Evolutionary conservation across 1,140 invertebrate species (phyloP).

Genomic region (Apis dorsata): DNA sequence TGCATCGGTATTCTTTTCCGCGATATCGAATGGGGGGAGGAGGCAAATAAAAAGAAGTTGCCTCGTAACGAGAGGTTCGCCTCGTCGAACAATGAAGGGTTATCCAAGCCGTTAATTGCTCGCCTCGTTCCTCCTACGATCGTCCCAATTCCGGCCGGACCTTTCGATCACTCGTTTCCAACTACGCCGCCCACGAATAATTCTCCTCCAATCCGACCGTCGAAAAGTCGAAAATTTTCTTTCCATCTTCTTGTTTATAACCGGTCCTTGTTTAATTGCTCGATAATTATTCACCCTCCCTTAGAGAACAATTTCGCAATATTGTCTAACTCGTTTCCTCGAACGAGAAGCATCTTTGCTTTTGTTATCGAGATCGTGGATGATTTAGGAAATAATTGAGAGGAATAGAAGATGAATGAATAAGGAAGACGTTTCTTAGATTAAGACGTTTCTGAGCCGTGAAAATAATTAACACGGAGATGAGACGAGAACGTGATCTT

Average conservation of each 20-base stretch:
- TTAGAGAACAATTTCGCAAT: not conserved
- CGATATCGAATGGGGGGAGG: not conserved
- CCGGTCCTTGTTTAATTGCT: not conserved
- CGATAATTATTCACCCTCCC: not conserved
- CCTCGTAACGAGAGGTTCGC: constrained; percentile 43
- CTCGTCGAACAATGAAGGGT: constrained; percentile 51
- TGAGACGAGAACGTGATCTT: too few species aligned
- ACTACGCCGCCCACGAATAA: not conserved
- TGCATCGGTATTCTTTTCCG: constrained; percentile 19
- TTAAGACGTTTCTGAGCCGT: too few species aligned
- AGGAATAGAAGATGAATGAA: too few species aligned
- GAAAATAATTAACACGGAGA: too few species aligned
- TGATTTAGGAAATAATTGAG: too few species aligned
- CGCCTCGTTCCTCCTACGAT: constrained; percentile 26
- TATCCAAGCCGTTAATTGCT: constrained; percentile 58
- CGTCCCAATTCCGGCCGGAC: constrained; percentile 33
- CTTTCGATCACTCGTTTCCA: constrained; percentile 14
- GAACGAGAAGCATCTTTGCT: too few species aligned
- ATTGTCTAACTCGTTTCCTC: too few species aligned
- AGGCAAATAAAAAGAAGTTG: constrained; percentile 18
- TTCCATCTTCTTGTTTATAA: not conserved
- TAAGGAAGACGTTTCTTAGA: too few species aligned
- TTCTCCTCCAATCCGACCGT: not conserved
- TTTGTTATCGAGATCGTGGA: too few species aligned
- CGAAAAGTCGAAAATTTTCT: not conserved